A percentile compares a stretch with the other conserved stretches of the same genome.
These are phyloP conservation scores for Macrosoma leucophasiata DNA, from an alignment of 2,888 invertebrate genomes.

Conservation along the genomic window DNA sequence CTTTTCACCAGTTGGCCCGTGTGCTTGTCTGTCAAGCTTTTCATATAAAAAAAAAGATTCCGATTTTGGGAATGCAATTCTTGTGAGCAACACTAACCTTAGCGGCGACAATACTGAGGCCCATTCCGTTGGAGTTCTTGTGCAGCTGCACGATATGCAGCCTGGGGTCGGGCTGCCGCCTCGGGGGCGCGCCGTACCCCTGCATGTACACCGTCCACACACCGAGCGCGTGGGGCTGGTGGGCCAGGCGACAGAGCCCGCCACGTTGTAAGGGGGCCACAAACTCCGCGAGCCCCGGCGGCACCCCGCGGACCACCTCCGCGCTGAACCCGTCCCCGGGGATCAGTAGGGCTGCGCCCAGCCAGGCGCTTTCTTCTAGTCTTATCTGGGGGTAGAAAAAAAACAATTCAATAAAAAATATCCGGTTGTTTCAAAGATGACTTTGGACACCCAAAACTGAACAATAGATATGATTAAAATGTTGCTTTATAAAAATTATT, in stretches of 20 bases:
- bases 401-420: no score
- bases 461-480: no score
- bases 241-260: slow-evolving; percentile 91
- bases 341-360: slow-evolving; percentile 92
- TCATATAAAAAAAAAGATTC: no score
- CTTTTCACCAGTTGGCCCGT: no score
- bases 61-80: no score
- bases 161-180: slow-evolving; percentile 81
- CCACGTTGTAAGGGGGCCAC: slow-evolving; percentile 87
- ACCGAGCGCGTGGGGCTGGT: slow-evolving; percentile 93
- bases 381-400: slow-evolving; percentile 64
- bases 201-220: slow-evolving; percentile 97
- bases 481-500: no score
- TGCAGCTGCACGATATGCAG: slow-evolving; percentile 91
- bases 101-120: slow-evolving; percentile 98
- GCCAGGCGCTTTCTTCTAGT: slow-evolving; percentile 93
- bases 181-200: slow-evolving; percentile 76
- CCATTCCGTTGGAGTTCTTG: slow-evolving; percentile 98
- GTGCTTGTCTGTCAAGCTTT: no score
- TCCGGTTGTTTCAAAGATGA: no score
- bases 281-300: slow-evolving; percentile 93
- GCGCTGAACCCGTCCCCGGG: slow-evolving; percentile 99
- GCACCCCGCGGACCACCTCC: slow-evolving; percentile 95
- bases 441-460: no score
- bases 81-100: no score